Conservation (phyloP, 2,113 vertebrate genomes). For the Hydropotes inermis region DNA sequence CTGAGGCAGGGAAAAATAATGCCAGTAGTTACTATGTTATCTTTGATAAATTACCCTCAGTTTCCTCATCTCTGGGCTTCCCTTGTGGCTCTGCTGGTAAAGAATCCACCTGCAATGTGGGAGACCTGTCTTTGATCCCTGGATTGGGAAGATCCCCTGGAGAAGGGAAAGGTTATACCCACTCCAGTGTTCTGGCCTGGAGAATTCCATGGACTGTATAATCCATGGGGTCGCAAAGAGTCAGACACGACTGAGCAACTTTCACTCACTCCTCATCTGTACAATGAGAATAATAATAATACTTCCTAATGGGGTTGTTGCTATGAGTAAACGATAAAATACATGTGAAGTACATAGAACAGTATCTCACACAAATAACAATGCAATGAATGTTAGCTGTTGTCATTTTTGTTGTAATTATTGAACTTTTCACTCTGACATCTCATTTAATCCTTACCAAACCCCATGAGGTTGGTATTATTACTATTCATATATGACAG, state of each 20-base stretch:
- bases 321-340: not conserved
- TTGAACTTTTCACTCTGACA: not conserved
- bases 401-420: not conserved
- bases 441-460: not conserved
- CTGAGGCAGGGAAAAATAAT: not conserved
- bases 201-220: no score
- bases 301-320: not conserved
- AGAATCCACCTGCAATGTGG: no score
- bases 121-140: no score
- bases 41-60: not conserved
- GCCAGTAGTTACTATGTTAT: not conserved
- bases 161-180: no score
- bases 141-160: no score
- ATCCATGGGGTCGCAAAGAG: no score
- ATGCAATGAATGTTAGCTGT: not conserved
- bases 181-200: no score
- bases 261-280: no score
- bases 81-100: no score
- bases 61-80: not conserved
- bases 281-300: no score
- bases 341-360: not conserved
- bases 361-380: not conserved
- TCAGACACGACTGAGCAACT: no score
- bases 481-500: not conserved
- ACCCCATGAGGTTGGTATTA: not conserved